These are phyloP conservation scores for Leptestheria dahalacensis DNA, from an alignment of 1,140 invertebrate genomes.

Conservation along the genomic window DNA sequence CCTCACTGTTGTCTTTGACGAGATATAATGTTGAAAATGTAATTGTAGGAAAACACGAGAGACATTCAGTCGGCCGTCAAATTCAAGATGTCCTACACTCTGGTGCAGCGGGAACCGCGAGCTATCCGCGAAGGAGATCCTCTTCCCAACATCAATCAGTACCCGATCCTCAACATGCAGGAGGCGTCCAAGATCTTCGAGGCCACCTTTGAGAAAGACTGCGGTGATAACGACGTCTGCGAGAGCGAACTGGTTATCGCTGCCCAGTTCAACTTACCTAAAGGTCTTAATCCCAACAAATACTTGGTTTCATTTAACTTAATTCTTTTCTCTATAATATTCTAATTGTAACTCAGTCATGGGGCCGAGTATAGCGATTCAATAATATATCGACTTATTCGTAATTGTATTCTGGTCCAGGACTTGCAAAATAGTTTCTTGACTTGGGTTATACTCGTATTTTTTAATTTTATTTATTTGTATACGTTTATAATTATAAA, in stretches of 20 bases:
- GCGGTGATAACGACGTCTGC: slow-evolving; percentile 75
- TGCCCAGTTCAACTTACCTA: slow-evolving; percentile 31
- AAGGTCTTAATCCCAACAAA: background rate
- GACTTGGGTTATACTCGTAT: background rate
- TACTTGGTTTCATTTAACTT: too few species aligned
- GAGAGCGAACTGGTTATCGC: slow-evolving; percentile 59
- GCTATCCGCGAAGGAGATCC: slow-evolving; percentile 30
- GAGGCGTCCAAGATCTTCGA: slow-evolving; percentile 63
- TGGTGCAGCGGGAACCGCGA: slow-evolving; percentile 49
- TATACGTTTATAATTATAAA: background rate
- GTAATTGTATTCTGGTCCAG: too few species aligned
- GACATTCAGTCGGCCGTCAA: slow-evolving; percentile 71
- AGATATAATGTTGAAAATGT: background rate
- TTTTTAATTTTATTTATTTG: background rate
- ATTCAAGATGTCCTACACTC: slow-evolving; percentile 66
- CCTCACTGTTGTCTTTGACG: background rate
- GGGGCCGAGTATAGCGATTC: too few species aligned
- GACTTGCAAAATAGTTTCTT: background rate
- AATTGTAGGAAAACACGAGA: slow-evolving; percentile 47
- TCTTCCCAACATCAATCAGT: slow-evolving; percentile 54
- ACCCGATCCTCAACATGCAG: slow-evolving; percentile 76
- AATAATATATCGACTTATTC: too few species aligned
- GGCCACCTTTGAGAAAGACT: slow-evolving; percentile 83
- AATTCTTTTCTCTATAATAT: too few species aligned
- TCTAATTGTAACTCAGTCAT: too few species aligned